Evolutionary conservation across 2,888 invertebrate species (phyloP).

Genomic region (Drosophila barbarae): DNA sequence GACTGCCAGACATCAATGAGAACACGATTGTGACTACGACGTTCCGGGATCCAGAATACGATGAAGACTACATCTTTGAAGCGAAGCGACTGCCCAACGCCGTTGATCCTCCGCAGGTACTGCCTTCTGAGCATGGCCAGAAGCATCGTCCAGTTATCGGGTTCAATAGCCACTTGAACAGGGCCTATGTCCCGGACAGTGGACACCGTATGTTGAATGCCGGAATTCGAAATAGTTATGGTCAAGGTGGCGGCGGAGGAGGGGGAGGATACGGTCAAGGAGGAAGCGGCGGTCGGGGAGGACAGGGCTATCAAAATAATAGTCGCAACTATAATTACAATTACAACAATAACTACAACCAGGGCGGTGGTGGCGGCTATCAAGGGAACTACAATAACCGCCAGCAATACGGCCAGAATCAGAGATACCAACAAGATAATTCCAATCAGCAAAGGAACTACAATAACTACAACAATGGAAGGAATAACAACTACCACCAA

Average conservation of each 20-base stretch:
- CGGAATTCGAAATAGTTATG: conserved; percentile 27
- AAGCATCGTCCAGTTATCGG: conserved; percentile 39
- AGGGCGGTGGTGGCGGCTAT: conserved; percentile 14
- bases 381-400: conserved; percentile 32
- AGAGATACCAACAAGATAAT: conserved; percentile 29
- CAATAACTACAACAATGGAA: conserved; percentile 28
- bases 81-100: conserved; percentile 33
- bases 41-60: conserved; percentile 37
- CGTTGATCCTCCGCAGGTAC: conserved; percentile 35
- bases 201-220: conserved; percentile 37
- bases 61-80: conserved; percentile 36
- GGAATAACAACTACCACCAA: conserved; percentile 26
- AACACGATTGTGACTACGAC: conserved; percentile 33
- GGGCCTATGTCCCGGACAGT: conserved; percentile 33
- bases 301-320: conserved; percentile 33
- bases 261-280: conserved; percentile 22
- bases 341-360: conserved; percentile 32
- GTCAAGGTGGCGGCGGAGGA: conserved; percentile 15
- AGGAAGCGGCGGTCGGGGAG: conserved; percentile 6
- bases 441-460: conserved; percentile 29
- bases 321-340: conserved; percentile 35
- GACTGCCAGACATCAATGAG: conserved; percentile 26
- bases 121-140: conserved; percentile 23
- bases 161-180: conserved; percentile 27
- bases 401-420: conserved; percentile 30